Base-by-base conservation (phyloP, 1,140 invertebrate genomes). In the Drosophila chauvacae region DNA sequence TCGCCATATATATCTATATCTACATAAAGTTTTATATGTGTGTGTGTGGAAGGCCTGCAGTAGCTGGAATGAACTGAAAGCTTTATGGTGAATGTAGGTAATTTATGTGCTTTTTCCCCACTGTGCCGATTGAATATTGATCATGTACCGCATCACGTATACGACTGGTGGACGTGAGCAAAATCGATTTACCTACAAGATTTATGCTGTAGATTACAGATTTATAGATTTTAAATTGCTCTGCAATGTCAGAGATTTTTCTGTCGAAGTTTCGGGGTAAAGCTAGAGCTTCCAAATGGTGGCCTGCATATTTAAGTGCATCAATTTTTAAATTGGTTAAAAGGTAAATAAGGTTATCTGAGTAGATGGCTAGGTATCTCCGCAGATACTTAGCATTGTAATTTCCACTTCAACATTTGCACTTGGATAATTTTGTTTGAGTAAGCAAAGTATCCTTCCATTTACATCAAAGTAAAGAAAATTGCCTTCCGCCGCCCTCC, bases 401-500 rank as follows among this genome's bases (percentile, higher is more conserved):
- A 59, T 60, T 51, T 58, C 16, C 33, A 9, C 35, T 30, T 51
- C 11, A 45, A 14, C 35, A 33, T 28, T 41, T 39, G 35, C 44
- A 48, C 51, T 50, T 41, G 69, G 62, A 71, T 30, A 30, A 72
- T 59, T 70, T 33, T 72, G 70, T 72, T 77, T 60, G 64, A 77
- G 57, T 42, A 56, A 23, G 48, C 53, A 55, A 61, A 45, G 41
- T 30, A 69, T 44, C 55, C 39, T 28, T 69, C 74, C 37, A 69
- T 56, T 60, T 65, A 69, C 69, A 63, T 80, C 70, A 80, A 69
- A 80, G 70, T 30, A 33, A 77, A 57, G 56, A 20, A 77, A 59
- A 77, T 77, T 77, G 42, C 56, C 50, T 57, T 23, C 70, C 30
- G 33, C 23, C 37, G 7, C 23, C 26, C 10, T 10, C 14, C 35